These are phyloP conservation scores for Chinchilla lanigera DNA, from an alignment of 2,113 vertebrate genomes.

Conservation along the genomic window DNA sequence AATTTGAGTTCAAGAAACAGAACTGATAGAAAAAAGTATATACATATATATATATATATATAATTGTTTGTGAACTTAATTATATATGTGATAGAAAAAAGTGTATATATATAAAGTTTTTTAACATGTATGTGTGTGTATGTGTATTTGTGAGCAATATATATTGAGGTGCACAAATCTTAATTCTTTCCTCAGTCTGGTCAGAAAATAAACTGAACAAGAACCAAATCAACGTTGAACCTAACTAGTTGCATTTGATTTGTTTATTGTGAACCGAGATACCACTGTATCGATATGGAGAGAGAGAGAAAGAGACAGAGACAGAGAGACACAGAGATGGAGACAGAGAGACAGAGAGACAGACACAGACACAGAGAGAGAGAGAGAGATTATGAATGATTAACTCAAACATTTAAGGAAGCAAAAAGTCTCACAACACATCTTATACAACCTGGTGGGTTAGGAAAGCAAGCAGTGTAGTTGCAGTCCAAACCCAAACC, in stretches of 20 bases:
- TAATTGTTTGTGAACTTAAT: too few species aligned
- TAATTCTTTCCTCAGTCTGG: too few species aligned
- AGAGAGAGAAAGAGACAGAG: too few species aligned
- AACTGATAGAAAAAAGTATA: background rate
- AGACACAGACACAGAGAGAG: background rate
- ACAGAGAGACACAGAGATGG: too few species aligned
- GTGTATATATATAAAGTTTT: too few species aligned
- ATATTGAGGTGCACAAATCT: background rate
- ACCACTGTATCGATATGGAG: background rate
- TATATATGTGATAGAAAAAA: too few species aligned
- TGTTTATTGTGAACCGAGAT: background rate
- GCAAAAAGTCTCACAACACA: background rate
- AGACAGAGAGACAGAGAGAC: background rate
- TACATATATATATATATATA: background rate
- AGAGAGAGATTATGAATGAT: background rate
- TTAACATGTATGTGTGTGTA: background rate
- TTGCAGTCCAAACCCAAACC: background rate
- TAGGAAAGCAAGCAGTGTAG: background rate
- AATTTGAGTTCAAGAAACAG: background rate
- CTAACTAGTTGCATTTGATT: background rate
- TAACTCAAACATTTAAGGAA: background rate
- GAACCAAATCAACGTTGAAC: background rate
- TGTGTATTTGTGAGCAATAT: too few species aligned
- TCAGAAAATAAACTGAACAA: background rate
- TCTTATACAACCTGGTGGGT: background rate